Conservation (phyloP, 1,140 invertebrate genomes). For the Asobara japonica region DNA sequence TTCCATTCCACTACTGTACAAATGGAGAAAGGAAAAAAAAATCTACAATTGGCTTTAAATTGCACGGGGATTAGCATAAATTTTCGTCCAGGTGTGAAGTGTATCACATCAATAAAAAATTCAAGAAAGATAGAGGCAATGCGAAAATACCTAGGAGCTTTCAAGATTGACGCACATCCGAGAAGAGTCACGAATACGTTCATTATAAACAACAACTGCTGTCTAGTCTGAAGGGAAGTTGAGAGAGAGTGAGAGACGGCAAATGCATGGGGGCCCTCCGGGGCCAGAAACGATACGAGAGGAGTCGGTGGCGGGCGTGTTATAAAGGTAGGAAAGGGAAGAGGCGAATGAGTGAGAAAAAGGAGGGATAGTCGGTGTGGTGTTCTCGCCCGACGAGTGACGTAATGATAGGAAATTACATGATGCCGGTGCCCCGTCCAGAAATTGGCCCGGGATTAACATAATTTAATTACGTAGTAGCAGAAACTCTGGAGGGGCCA, state of each 20-base stretch:
- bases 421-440: slow-evolving; percentile 31
- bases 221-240: slow-evolving; percentile 15
- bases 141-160: background rate
- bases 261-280: background rate
- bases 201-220: background rate
- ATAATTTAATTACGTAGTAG: slow-evolving; percentile 50
- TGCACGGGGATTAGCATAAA: background rate
- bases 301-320: slow-evolving; percentile 22
- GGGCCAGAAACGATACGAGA: slow-evolving; percentile 20
- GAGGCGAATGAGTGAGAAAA: slow-evolving; percentile 21
- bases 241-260: slow-evolving; percentile 7
- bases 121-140: background rate
- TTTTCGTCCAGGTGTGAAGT: slow-evolving; percentile 4
- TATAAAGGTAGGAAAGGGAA: slow-evolving; percentile 22
- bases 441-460: slow-evolving; percentile 42
- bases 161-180: slow-evolving; percentile 12
- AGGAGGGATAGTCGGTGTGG: slow-evolving; percentile 27
- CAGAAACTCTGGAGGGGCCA: slow-evolving; percentile 30
- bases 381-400: slow-evolving; percentile 39
- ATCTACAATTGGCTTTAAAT: too few relatives aligned
- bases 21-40: too few relatives aligned
- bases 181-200: slow-evolving; percentile 14
- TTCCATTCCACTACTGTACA: too few relatives aligned
- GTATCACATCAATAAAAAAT: background rate
- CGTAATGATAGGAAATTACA: slow-evolving; percentile 48